These are phyloP conservation scores for Teleogryllus occipitalis DNA, from an alignment of 1,140 invertebrate species.

Conservation along the genomic window DNA sequence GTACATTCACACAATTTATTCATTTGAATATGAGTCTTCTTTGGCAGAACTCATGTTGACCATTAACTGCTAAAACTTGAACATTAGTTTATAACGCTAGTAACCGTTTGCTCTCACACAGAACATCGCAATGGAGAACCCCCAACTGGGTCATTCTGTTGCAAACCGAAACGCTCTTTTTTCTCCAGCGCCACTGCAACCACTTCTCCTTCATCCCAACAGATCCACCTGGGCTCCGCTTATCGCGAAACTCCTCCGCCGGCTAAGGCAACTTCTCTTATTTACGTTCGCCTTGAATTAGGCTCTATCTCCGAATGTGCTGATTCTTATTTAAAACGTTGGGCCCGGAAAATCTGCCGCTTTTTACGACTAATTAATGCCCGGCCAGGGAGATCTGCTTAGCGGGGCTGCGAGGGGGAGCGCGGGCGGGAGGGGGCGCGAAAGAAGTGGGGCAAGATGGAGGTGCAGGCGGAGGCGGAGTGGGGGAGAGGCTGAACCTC, in stretches of 20 bases:
- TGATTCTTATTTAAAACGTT: slow-evolving; percentile 6
- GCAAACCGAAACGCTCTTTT: neutral
- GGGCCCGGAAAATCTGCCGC: neutral
- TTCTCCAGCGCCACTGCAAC: neutral
- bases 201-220: neutral
- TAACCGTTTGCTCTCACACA: too few relatives aligned
- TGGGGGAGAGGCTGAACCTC: neutral
- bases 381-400: neutral
- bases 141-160: too few relatives aligned
- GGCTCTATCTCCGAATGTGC: neutral
- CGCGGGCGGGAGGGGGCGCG: too few relatives aligned
- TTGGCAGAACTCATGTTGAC: too few relatives aligned
- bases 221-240: neutral
- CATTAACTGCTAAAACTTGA: too few relatives aligned
- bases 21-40: too few relatives aligned
- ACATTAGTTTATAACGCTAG: too few relatives aligned
- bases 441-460: too few relatives aligned
- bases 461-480: too few relatives aligned
- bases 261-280: neutral
- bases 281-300: neutral
- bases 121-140: too few relatives aligned
- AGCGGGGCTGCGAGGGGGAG: neutral
- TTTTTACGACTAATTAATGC: neutral
- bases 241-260: neutral
- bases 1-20: too few relatives aligned